Conservation (phyloP, 2,113 vertebrate genomes). For the Cyprinodon variegatus region DNA sequence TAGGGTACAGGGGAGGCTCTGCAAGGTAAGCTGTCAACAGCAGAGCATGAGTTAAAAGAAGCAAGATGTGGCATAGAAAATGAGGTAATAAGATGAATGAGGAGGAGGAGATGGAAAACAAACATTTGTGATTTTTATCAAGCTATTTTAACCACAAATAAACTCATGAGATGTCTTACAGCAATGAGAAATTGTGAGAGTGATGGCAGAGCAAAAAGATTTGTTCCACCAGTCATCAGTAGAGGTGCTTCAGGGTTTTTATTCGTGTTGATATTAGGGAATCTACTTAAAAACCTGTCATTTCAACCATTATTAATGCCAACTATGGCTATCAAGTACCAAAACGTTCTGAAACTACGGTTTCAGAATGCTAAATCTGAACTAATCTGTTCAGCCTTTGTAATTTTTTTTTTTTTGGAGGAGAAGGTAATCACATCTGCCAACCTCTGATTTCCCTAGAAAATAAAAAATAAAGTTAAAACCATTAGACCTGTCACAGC, state of each 20-base stretch:
- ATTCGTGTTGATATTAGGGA: conserved; percentile 31
- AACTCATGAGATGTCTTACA: conserved; percentile 53
- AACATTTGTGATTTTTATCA: conserved; percentile 46
- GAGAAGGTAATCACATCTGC: conserved; percentile 70
- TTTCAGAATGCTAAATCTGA: too few species aligned
- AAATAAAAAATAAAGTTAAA: conserved; percentile 53
- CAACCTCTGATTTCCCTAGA: conserved; percentile 66
- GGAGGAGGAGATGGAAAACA: conserved; percentile 42
- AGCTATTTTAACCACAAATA: conserved; percentile 44
- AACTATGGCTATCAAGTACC: conserved; percentile 44
- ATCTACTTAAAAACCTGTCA: conserved; percentile 34
- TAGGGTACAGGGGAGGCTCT: conserved; percentile 64
- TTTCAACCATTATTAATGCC: conserved; percentile 37
- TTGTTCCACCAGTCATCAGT: conserved; percentile 53
- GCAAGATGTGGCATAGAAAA: conserved; percentile 42
- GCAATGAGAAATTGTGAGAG: conserved; percentile 37
- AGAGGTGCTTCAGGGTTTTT: conserved; percentile 26
- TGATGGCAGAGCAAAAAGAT: conserved; percentile 44
- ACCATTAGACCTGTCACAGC: conserved; percentile 71
- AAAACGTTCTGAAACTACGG: conserved; percentile 9
- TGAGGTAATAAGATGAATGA: conserved; percentile 56
- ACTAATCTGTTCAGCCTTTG: conserved; percentile 64
- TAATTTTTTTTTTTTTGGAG: conserved; percentile 30
- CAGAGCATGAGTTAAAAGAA: conserved; percentile 40
- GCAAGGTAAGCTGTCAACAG: conserved; percentile 74